Percentiles rank a stretch among this genome's conserved stretches.
Evolutionary conservation across 2,888 invertebrate genomes (phyloP).

Genomic region (Halictus ligatus): DNA sequence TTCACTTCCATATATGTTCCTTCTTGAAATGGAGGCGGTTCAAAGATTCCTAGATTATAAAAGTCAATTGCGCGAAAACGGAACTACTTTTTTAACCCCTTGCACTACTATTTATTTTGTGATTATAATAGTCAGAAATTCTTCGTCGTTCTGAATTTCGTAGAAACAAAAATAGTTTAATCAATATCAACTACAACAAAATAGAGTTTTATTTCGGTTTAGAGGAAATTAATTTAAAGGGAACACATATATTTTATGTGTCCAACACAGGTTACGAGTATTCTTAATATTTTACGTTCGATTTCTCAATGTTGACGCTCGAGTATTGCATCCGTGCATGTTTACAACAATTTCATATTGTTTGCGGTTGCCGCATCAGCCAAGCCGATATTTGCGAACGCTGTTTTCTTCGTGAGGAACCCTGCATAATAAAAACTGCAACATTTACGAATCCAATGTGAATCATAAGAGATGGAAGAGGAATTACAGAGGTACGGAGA

Average conservation of each 20-base stretch:
- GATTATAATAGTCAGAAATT: too few species aligned
- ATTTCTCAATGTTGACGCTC: background rate
- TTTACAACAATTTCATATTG: conserved; percentile 1
- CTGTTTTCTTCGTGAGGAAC: background rate
- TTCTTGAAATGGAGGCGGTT: too few species aligned
- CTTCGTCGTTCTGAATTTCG: too few species aligned
- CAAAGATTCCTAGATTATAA: background rate
- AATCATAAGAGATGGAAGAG: background rate
- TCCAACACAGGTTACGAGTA: background rate
- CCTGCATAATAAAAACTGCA: background rate
- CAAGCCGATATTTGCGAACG: background rate
- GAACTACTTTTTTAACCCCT: too few species aligned
- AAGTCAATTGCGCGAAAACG: background rate
- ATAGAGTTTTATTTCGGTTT: too few species aligned
- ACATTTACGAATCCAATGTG: background rate
- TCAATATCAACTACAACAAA: too few species aligned
- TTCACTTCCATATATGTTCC: too few species aligned
- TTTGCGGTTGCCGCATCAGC: background rate
- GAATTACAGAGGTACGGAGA: background rate
- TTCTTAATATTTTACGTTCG: background rate
- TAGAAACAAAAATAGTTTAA: too few species aligned
- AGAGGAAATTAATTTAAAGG: too few species aligned
- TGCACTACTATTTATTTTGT: too few species aligned
- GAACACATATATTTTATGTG: background rate
- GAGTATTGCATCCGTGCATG: background rate